These are phyloP conservation scores for Drosophila acutilabella DNA, from an alignment of 2,888 invertebrate genomes.

Conservation along the genomic window DNA sequence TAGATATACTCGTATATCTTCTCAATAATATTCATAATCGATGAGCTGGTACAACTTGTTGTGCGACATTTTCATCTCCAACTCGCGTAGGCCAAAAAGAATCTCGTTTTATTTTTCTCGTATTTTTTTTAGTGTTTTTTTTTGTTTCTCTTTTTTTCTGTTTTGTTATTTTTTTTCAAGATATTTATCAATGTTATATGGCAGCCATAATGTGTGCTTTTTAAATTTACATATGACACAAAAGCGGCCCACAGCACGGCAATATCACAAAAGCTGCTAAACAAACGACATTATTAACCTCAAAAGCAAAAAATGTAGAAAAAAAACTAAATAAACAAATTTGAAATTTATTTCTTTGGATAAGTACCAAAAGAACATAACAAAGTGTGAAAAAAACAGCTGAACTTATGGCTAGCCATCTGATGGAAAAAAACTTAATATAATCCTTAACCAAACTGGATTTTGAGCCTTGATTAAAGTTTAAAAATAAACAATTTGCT, in stretches of 20 bases:
- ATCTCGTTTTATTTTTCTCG: slow-evolving; percentile 48
- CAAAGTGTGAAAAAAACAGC: slow-evolving; percentile 29
- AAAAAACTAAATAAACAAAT: slow-evolving; percentile 8
- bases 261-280: slow-evolving; percentile 44
- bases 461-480: not conserved
- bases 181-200: slow-evolving; percentile 45
- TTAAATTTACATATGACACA: slow-evolving; percentile 67
- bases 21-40: slow-evolving; percentile 72
- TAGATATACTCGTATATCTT: slow-evolving; percentile 46
- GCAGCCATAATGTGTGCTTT: slow-evolving; percentile 46
- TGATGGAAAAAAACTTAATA: slow-evolving; percentile 4
- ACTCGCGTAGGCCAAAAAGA: slow-evolving; percentile 62
- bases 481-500: not conserved
- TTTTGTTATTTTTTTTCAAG: slow-evolving; percentile 8
- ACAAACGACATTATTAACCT: slow-evolving; percentile 59
- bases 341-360: slow-evolving; percentile 27
- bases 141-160: not conserved
- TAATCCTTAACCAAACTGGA: slow-evolving; percentile 12
- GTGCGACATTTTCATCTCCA: slow-evolving; percentile 43
- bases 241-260: slow-evolving; percentile 43
- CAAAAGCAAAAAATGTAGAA: slow-evolving; percentile 31
- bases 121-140: slow-evolving; percentile 9
- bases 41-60: slow-evolving; percentile 74
- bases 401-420: slow-evolving; percentile 1
- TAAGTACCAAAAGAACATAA: slow-evolving; percentile 8